phyloP scores from a whole-genome alignment of 2,888 invertebrate species.

The Apomyelois bistriatella region DNA sequence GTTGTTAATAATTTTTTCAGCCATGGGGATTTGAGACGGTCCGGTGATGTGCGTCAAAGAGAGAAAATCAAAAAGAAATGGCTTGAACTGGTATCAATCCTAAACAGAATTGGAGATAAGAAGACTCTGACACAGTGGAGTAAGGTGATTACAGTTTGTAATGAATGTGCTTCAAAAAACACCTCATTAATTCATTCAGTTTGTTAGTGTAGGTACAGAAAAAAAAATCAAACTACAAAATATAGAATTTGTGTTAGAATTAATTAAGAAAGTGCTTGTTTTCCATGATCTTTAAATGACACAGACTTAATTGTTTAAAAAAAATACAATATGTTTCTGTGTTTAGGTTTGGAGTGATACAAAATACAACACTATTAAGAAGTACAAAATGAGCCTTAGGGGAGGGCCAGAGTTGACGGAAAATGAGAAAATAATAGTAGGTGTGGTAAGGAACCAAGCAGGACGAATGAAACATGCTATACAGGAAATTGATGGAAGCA shows the following conservation, averaged over 20 bases:
- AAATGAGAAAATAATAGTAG: background rate
- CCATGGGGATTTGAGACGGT: background rate
- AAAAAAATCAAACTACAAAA: too few relatives aligned
- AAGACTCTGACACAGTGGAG: background rate
- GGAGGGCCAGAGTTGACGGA: conserved; percentile 7
- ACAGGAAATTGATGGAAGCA: background rate
- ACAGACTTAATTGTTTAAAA: too few relatives aligned
- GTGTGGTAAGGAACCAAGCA: background rate
- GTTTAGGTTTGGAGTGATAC: conserved; percentile 32
- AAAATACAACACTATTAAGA: conserved; percentile 27
- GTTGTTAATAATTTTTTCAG: conserved; percentile 11
- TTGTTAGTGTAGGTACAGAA: too few relatives aligned
- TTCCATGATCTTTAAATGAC: too few relatives aligned
- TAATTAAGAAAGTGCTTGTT: too few relatives aligned
- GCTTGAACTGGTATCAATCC: background rate
- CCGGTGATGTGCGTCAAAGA: background rate
- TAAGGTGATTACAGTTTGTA: too few relatives aligned
- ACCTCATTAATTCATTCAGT: too few relatives aligned
- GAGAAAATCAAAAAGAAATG: background rate
- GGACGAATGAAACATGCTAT: background rate
- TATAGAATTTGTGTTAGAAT: too few relatives aligned
- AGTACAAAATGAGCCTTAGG: conserved; percentile 16
- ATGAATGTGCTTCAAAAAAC: too few relatives aligned
- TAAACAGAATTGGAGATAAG: background rate
- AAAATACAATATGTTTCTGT: conserved; percentile 3